A percentile compares a stretch with the other conserved stretches of the same genome.
Evolutionary conservation across 1,140 invertebrate genomes (phyloP).

Genomic region (Marisa cornuarietis): DNA sequence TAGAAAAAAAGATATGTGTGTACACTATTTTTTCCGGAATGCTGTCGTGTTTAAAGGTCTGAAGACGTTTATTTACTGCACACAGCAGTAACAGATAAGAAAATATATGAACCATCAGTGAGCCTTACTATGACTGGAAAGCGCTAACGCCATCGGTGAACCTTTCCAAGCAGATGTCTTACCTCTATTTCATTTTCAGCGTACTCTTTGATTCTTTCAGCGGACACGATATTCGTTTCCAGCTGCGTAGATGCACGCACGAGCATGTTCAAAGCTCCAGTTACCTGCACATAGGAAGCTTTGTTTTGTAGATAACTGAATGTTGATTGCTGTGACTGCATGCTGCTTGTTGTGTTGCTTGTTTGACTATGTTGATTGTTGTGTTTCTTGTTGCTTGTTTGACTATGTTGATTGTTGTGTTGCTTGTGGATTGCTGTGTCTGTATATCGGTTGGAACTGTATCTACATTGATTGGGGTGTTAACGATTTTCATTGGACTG

Average conservation of each 20-base stretch:
- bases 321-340: neutral
- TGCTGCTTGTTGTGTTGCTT: neutral
- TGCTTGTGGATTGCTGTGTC: no score
- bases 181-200: slow-evolving; percentile 76
- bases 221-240: slow-evolving; percentile 69
- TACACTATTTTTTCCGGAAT: neutral
- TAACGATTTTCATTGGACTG: neutral
- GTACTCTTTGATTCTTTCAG: slow-evolving; percentile 96
- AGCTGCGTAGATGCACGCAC: slow-evolving; percentile 95
- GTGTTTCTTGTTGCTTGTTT: neutral
- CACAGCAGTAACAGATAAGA: no score
- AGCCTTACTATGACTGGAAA: no score
- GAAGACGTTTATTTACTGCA: neutral
- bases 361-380: neutral
- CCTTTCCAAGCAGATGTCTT: neutral
- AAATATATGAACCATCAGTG: no score
- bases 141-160: no score
- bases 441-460: no score
- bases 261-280: slow-evolving; percentile 92
- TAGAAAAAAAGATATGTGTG: neutral
- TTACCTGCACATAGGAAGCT: slow-evolving; percentile 68
- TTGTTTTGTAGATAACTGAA: neutral
- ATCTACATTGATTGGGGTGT: neutral
- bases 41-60: neutral
- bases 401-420: neutral